phyloP scores from a whole-genome alignment of 2,888 invertebrate genomes.

The Eledone cirrhosa region DNA sequence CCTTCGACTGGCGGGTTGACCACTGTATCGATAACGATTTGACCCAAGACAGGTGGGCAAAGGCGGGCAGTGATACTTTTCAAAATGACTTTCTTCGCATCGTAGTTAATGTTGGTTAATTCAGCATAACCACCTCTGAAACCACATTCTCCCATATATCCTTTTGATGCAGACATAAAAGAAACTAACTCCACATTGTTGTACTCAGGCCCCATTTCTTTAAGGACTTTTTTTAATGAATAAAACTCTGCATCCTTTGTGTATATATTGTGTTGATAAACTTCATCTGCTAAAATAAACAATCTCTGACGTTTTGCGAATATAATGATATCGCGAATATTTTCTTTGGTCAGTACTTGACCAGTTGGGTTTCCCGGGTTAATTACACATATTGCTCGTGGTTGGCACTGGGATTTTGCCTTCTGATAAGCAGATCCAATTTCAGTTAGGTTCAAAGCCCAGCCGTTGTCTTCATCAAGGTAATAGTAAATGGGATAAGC shows the following conservation, averaged over 20 bases:
- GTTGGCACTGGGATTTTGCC: constrained; percentile 73
- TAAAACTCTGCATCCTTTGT: constrained; percentile 87
- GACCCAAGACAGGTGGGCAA: constrained; percentile 92
- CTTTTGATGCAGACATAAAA: constrained; percentile 97
- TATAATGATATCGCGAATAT: constrained; percentile 89
- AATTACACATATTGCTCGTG: constrained; percentile 90
- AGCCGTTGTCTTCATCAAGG: constrained; percentile 85
- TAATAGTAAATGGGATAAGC: constrained; percentile 74
- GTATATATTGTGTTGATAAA: constrained; percentile 96
- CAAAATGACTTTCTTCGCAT: constrained; percentile 63
- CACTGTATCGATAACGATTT: constrained; percentile 84
- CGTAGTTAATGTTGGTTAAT: constrained; percentile 73
- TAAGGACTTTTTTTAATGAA: constrained; percentile 93
- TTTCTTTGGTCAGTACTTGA: constrained; percentile 84
- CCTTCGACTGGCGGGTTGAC: constrained; percentile 86
- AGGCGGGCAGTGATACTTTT: constrained; percentile 93
- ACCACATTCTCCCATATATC: constrained; percentile 81
- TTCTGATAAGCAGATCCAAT: constrained; percentile 79
- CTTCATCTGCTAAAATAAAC: constrained; percentile 75
- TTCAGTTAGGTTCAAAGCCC: constrained; percentile 84
- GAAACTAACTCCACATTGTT: constrained; percentile 86
- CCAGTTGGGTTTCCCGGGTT: constrained; percentile 98
- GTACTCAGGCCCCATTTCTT: constrained; percentile 91
- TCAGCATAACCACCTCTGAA: constrained; percentile 94
- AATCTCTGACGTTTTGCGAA: constrained; percentile 88